Conservation (phyloP, 2,888 invertebrate genomes). For the Hemaris fuciformis region DNA sequence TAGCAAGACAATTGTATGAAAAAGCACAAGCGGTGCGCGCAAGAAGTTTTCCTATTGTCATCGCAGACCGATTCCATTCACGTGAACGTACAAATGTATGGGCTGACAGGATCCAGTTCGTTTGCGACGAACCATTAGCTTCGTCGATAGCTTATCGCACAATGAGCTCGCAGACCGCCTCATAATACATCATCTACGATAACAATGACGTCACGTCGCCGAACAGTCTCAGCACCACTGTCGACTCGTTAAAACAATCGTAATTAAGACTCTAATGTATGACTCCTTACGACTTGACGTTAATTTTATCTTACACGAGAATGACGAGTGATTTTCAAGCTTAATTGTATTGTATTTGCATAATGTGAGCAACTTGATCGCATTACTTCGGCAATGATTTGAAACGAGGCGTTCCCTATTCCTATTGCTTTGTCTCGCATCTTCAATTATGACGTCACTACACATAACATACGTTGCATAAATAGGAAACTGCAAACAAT, state of each 20-base stretch:
- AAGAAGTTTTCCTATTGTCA: constrained; percentile 6
- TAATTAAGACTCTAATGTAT: constrained; percentile 64
- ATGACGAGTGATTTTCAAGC: constrained; percentile 45
- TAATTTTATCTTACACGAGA: constrained; percentile 49
- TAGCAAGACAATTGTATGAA: neutral
- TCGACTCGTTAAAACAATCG: constrained; percentile 64
- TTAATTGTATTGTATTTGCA: constrained; percentile 39
- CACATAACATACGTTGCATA: neutral
- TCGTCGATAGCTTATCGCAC: constrained; percentile 38
- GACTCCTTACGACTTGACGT: constrained; percentile 49
- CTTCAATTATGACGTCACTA: constrained; percentile 22
- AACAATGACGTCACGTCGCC: constrained; percentile 54
- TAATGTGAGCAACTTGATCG: constrained; percentile 16
- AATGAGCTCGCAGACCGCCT: constrained; percentile 30
- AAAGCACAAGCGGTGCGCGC: neutral
- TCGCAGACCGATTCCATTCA: neutral
- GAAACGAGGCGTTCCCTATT: neutral
- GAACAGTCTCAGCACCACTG: constrained; percentile 41
- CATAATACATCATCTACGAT: constrained; percentile 53
- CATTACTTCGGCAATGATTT: neutral
- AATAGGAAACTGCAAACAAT: neutral
- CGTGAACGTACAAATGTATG: constrained; percentile 28
- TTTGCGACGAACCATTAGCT: constrained; percentile 50
- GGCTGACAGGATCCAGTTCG: constrained; percentile 38
- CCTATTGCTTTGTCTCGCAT: neutral